phyloP scores from a whole-genome alignment of 2,797 vertebrate genomes.

The Chlorospingus semifuscus region DNA sequence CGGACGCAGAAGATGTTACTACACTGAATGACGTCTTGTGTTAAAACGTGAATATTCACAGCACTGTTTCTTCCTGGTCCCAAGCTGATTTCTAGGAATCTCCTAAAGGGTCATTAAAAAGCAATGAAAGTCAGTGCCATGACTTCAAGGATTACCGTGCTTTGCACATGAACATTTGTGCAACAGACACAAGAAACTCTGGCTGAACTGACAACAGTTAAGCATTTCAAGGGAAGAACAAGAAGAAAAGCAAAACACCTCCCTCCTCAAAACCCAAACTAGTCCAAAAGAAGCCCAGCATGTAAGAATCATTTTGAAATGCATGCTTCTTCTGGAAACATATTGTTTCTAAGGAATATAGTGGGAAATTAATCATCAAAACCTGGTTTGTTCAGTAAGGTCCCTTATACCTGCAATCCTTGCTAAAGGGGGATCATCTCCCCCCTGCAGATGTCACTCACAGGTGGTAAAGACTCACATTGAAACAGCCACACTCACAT shows the following conservation, averaged over 20 bases:
- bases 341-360: background rate
- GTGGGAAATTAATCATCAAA: background rate
- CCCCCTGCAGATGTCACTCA: background rate
- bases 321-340: background rate
- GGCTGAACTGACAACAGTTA: background rate
- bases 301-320: background rate
- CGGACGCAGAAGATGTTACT: slow-evolving; percentile 22
- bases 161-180: background rate
- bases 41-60: background rate
- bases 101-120: background rate
- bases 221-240: background rate
- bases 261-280: background rate
- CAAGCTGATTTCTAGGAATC: slow-evolving; percentile 12
- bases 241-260: background rate
- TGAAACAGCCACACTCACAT: background rate
- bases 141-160: slow-evolving; percentile 13
- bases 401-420: background rate
- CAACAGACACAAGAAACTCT: background rate
- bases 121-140: background rate
- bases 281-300: background rate
- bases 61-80: background rate
- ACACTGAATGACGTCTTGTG: background rate
- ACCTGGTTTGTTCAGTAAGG: background rate
- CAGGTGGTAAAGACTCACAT: background rate
- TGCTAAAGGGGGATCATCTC: background rate